Conservation (phyloP, 2,113 vertebrate genomes). For the Laticauda laticaudata region DNA sequence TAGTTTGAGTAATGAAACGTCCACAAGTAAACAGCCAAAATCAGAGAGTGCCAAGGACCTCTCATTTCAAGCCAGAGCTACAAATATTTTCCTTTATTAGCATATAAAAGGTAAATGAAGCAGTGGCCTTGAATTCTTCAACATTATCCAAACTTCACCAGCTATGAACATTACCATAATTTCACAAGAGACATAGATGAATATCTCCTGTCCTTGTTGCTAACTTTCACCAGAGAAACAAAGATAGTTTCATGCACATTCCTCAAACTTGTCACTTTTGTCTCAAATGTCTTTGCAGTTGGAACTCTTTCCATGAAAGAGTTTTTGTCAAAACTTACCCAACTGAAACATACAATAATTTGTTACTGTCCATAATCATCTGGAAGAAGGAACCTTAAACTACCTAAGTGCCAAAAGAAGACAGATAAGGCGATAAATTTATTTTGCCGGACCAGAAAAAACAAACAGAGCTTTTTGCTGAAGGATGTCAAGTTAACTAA, state of each 20-base stretch:
- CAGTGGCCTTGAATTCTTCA: not conserved
- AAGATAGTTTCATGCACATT: not conserved
- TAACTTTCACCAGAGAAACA: not conserved
- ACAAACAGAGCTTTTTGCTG: constrained; percentile 58
- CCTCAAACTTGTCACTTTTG: not conserved
- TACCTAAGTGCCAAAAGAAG: constrained; percentile 60
- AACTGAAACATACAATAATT: constrained; percentile 55
- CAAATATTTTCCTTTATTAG: not conserved
- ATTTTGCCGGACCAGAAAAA: constrained; percentile 45
- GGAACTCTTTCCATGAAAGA: constrained; percentile 32
- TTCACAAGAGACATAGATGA: not conserved
- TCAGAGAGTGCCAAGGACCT: not conserved
- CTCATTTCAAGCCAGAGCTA: not conserved
- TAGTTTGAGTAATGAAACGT: not conserved
- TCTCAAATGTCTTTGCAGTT: constrained; percentile 37
- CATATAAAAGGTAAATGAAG: not conserved
- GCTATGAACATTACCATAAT: not conserved
- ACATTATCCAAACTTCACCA: not conserved
- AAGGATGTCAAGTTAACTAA: constrained; percentile 43
- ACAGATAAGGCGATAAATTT: constrained; percentile 63
- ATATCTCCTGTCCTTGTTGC: not conserved
- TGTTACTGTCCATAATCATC: constrained; percentile 60
- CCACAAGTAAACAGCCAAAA: not conserved
- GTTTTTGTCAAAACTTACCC: constrained; percentile 53
- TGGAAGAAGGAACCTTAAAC: constrained; percentile 62